A percentile compares a stretch with the other conserved stretches of the same genome.
Evolutionary conservation across 1,140 invertebrate genomes (phyloP).

Genomic region (Melanaphis sacchari): DNA sequence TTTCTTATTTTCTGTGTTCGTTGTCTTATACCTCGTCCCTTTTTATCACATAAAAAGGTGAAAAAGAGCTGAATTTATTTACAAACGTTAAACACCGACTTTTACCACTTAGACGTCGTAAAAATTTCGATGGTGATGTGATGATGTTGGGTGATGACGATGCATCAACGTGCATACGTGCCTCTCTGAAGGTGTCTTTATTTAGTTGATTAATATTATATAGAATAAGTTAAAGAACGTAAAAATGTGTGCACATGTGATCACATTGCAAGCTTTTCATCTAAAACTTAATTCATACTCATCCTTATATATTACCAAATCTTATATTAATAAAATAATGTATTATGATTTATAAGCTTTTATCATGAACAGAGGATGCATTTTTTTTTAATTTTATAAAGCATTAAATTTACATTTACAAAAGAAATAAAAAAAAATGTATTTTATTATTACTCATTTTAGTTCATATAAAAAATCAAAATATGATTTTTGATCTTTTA

Average conservation of each 20-base stretch:
- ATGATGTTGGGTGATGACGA: not conserved
- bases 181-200: too few species aligned
- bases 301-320: not conserved
- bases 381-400: not conserved
- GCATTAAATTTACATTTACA: not conserved
- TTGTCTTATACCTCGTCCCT: not conserved
- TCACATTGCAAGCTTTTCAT: not conserved
- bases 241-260: not conserved
- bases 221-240: not conserved
- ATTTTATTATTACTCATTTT: not conserved
- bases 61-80: not conserved
- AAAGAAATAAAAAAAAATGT: not conserved
- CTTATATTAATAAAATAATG: not conserved
- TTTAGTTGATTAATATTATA: too few species aligned
- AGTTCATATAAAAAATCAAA: not conserved
- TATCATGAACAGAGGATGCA: not conserved
- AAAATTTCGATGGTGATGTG: not conserved
- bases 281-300: not conserved
- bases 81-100: not conserved
- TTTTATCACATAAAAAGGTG: not conserved
- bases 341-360: not conserved
- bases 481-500: not conserved
- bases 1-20: not conserved
- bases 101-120: not conserved
- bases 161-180: not conserved